Base-by-base conservation (phyloP, 2,113 vertebrate genomes). In the Acrocephalus kingi region DNA sequence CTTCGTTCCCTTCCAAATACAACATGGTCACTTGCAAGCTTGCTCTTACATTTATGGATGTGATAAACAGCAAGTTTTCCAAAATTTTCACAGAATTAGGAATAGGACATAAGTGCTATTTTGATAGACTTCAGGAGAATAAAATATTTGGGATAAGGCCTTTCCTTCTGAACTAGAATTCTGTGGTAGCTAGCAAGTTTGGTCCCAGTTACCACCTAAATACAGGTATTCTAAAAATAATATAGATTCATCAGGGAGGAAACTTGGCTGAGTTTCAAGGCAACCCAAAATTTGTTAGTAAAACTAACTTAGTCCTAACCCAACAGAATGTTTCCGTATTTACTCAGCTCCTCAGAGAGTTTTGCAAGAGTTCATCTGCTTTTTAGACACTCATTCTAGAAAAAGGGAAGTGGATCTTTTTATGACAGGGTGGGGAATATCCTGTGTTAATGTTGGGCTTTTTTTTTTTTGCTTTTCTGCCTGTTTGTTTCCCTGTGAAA, bases 381-480 rank as follows among this genome's bases (percentile, higher is more conserved):
- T 94, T 89, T 74, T 23, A 85, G 46, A 86, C 15, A 27, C 48
- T 66, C 18, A 3, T 67, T 89, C 62, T 86, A 90, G 80, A 94
- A 95, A 94, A 96, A 92, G 73, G 88, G 96, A 96, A 97, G 76
- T 19, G 3, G 48, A 84, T 74, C 61, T 54, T 87, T 93, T 89
- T n/a, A 86, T 69, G 59, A 20, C 33, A 51, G 90, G 93, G 94
- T 12, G 89, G 80, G 80, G 94, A 92, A 94, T 95, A 96, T 94
- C 83, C 93, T 90, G 83, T 84, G 41, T 73, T 74, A 82, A 63
- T 39, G 46, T 13, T 78, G 31, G 23, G 43, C 24, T 30, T 39
- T 63, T 68, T 46, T 46, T 46, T 46, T 48, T 72, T 56, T 37
- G 4, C 19, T 63, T 95, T 89, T 91, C 52, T 85, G 61, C 9